Conservation (phyloP, 1,140 invertebrate species). For the Fopius arisanus region DNA sequence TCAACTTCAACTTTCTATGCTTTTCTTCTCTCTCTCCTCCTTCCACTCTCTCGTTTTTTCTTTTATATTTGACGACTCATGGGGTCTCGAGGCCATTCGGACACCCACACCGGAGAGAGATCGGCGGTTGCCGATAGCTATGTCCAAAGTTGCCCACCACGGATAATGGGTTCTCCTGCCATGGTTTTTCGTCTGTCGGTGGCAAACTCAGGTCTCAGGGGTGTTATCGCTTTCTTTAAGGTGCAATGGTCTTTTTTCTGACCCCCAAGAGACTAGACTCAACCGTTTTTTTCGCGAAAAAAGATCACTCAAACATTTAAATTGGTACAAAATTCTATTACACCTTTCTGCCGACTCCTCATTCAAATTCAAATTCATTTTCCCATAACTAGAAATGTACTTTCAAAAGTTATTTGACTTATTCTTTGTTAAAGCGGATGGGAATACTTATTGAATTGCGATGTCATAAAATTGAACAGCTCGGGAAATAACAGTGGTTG, state of each 20-base stretch:
- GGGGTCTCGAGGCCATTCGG: conserved; percentile 45
- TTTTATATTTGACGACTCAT: conserved; percentile 22
- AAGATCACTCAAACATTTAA: not conserved
- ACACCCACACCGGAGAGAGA: conserved; percentile 51
- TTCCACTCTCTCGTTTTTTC: too few relatives aligned
- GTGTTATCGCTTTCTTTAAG: conserved; percentile 14
- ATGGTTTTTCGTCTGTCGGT: conserved; percentile 40
- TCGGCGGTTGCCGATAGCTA: conserved; percentile 47
- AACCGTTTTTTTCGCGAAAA: not conserved
- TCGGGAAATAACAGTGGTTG: too few relatives aligned
- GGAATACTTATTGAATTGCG: too few relatives aligned
- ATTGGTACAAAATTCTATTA: not conserved
- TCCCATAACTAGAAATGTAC: not conserved
- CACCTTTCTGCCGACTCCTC: not conserved
- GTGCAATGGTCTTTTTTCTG: not conserved
- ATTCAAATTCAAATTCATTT: not conserved
- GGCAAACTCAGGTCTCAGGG: conserved; percentile 21
- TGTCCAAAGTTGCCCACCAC: conserved; percentile 36
- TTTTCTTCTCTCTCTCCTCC: not conserved
- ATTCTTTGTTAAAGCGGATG: too few relatives aligned
- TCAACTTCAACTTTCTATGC: conserved; percentile 13
- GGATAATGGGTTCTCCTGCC: conserved; percentile 49
- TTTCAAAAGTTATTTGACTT: too few relatives aligned
- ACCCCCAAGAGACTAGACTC: conserved; percentile 6
- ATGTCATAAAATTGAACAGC: too few relatives aligned